Conservation (phyloP, 2,888 invertebrate species). For the Apamea monoglypha region DNA sequence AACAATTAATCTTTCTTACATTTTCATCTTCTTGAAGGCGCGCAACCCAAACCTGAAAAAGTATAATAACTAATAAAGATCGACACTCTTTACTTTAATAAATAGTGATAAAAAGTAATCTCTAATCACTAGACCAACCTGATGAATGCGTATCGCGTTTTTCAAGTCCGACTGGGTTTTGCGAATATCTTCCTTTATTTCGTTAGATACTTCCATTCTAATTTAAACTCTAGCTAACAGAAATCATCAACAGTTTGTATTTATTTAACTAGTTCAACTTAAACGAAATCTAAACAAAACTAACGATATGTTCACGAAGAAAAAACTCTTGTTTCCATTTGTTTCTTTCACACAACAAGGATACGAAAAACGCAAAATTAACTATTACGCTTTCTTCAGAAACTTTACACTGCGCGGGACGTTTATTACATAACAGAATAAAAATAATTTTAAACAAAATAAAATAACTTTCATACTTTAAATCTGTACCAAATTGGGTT, state of each 20-base stretch:
- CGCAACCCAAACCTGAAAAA: slow-evolving; percentile 89
- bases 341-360: slow-evolving; percentile 42
- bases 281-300: slow-evolving; percentile 33
- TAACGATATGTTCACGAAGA: slow-evolving; percentile 52
- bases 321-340: slow-evolving; percentile 60
- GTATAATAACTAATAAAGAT: slow-evolving; percentile 27
- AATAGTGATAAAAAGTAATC: slow-evolving; percentile 47
- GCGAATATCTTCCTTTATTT: slow-evolving; percentile 91
- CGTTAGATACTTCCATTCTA: slow-evolving; percentile 90
- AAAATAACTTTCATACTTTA: slow-evolving; percentile 42
- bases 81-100: slow-evolving; percentile 17
- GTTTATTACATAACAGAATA: slow-evolving; percentile 50
- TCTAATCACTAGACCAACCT: slow-evolving; percentile 83
- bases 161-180: slow-evolving; percentile 91
- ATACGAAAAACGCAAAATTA: slow-evolving; percentile 49
- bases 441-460: slow-evolving; percentile 40
- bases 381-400: slow-evolving; percentile 44
- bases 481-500: slow-evolving; percentile 37
- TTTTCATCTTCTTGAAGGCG: slow-evolving; percentile 90
- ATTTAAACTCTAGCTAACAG: slow-evolving; percentile 8
- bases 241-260: slow-evolving; percentile 25
- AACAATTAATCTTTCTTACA: slow-evolving; percentile 78
- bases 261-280: slow-evolving; percentile 17
- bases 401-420: slow-evolving; percentile 55
- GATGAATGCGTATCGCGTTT: slow-evolving; percentile 91